Percentiles rank a stretch among this genome's conserved stretches.
Conservation (phyloP, 2,797 vertebrate genomes). For the Cossypha caffra region DNA sequence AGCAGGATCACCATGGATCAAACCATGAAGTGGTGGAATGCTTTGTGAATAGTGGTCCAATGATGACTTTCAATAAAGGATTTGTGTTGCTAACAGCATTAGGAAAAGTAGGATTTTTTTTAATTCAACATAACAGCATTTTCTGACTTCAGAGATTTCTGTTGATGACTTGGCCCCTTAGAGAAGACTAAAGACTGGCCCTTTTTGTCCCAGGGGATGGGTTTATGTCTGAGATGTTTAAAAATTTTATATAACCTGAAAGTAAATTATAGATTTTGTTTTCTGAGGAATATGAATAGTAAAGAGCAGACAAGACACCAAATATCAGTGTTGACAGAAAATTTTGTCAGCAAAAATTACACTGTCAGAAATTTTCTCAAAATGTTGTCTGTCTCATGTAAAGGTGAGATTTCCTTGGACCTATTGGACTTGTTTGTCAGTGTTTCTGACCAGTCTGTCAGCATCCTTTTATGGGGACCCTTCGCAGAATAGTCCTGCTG, state of each 20-base stretch:
- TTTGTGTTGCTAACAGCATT: background rate
- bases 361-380: background rate
- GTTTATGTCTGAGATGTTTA: background rate
- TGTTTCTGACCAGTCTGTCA: background rate
- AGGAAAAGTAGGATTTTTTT: rapidly evolving
- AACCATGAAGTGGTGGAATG: background rate
- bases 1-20: background rate
- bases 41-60: rapidly evolving
- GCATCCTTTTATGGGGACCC: background rate
- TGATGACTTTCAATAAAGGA: background rate
- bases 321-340: background rate
- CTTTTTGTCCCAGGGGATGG: background rate
- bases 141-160: background rate
- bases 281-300: background rate
- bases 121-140: background rate
- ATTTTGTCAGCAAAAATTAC: background rate
- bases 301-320: background rate
- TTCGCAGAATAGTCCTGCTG: background rate
- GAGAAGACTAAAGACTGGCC: background rate
- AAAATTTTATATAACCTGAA: background rate
- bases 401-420: background rate
- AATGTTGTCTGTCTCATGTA: background rate
- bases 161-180: background rate
- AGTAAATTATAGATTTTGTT: background rate
- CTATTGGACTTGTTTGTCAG: background rate